Evolutionary conservation across 2,888 invertebrate species (phyloP).

Genomic region (Desoria tigrina): DNA sequence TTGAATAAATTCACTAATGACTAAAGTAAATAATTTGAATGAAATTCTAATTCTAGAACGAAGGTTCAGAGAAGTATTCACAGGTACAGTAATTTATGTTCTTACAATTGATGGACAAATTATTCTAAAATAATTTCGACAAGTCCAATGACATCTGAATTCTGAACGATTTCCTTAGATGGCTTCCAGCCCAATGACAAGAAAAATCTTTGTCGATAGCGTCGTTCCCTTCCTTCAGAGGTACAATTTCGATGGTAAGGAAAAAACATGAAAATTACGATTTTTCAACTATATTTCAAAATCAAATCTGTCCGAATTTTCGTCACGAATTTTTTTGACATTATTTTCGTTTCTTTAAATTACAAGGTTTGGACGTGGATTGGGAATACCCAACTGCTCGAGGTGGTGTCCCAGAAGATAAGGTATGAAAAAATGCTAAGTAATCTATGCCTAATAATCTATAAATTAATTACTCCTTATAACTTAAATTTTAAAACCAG

Average conservation of each 20-base stretch:
- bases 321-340: too few relatives aligned
- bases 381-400: conserved; percentile 55
- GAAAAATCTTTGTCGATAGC: conserved; percentile 54
- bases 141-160: neutral
- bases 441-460: too few relatives aligned
- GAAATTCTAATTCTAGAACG: conserved; percentile 48
- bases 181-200: conserved; percentile 44
- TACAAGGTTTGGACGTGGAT: conserved; percentile 25
- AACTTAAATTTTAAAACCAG: conserved; percentile 1
- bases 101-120: neutral
- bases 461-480: conserved; percentile 2
- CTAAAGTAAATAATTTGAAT: too few relatives aligned
- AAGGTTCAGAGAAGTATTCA: conserved; percentile 56
- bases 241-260: conserved; percentile 46
- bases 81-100: conserved; percentile 30
- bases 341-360: too few relatives aligned
- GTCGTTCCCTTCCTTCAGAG: conserved; percentile 53
- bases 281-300: too few relatives aligned
- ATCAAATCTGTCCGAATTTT: too few relatives aligned
- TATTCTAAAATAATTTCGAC: conserved; percentile 1
- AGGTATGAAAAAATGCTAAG: too few relatives aligned
- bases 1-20: neutral
- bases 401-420: conserved; percentile 55
- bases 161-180: conserved; percentile 47
- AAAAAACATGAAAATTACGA: too few relatives aligned